Base-by-base conservation (phyloP, 2,113 vertebrate genomes). In the Menidia beryllina region DNA sequence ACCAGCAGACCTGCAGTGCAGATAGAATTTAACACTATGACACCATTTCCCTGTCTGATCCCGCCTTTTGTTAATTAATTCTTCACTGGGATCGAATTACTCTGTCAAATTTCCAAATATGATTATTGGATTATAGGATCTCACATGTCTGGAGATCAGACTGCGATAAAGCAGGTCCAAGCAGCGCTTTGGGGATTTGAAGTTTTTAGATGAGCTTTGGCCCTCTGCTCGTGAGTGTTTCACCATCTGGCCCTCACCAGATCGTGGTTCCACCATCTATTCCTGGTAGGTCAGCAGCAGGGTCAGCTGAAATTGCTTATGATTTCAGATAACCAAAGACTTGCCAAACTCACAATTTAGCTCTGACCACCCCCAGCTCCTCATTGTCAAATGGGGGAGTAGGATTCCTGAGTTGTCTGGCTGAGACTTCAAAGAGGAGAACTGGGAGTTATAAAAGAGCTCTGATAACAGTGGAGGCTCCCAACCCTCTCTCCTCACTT, bases 341-440 rank as follows among this genome's bases (percentile, higher is more conserved):
- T 70, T 71, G 76, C 82, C 87, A 72, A 86, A 89, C 73, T 49
- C 50, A 59, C 62, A 67, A 75, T 86, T 89, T 81, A 71, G 72
- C 77, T 68, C 19, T 51, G 75, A 75, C 86, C 73, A 64, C 52
- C 89, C 82, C 82, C 82, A 80, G 20, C 39, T 83, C 74, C 81
- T 79, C 81, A 87, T 89, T 88, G 87, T 91, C 75, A 90, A 89
- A 87, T 45, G 82, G 88, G 89, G 87, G 85, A 86, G 88, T 89
- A 82, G 88, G 86, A 94, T 93, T 93, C 92, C 88, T 93, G 83
- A 92, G 91, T 91, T 89, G 92, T 91, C 91, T 92, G 91, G 89
- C 85, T 85, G 75, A 0, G 63, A 94, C 93, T 91, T 94, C 93
- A 94, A 93, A 94, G 92, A 66, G 1, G 60, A 58, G 82, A 83